Evolutionary conservation across 2,888 invertebrate species (phyloP).

Genomic region (Dinocampus coccinellae): DNA sequence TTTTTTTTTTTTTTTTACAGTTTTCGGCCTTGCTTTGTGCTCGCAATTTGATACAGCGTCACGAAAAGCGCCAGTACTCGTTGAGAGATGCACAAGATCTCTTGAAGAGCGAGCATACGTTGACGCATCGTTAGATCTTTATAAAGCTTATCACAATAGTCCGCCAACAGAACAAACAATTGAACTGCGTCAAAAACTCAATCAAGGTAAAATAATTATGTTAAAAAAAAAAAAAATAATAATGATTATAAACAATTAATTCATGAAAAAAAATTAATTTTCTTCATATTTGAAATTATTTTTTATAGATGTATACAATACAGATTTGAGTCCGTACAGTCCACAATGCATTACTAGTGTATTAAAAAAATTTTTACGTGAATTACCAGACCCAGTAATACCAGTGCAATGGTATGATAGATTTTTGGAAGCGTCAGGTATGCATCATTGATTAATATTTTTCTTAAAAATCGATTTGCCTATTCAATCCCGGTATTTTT

Average conservation of each 20-base stretch:
- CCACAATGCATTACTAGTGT: conserved; percentile 74
- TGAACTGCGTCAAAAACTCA: conserved; percentile 72
- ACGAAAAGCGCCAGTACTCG: conserved; percentile 74
- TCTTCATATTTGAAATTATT: conserved; percentile 10
- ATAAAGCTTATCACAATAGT: conserved; percentile 77
- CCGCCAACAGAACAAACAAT: conserved; percentile 74
- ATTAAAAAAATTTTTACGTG: conserved; percentile 80
- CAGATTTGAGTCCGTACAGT: conserved; percentile 71
- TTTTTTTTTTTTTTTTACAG: too few relatives aligned
- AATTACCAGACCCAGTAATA: conserved; percentile 82
- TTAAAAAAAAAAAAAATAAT: not conserved
- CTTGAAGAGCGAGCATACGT: conserved; percentile 74
- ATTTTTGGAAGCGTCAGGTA: conserved; percentile 75
- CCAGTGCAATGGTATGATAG: conserved; percentile 81
- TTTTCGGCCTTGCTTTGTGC: conserved; percentile 77
- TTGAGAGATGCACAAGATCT: conserved; percentile 74
- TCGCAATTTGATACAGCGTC: conserved; percentile 74
- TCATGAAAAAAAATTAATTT: not conserved
- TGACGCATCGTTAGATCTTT: conserved; percentile 73
- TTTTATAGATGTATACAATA: conserved; percentile 64
- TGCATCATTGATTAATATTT: conserved; percentile 43
- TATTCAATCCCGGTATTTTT: not conserved
- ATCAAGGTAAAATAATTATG: conserved; percentile 63
- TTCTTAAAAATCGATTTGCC: not conserved
- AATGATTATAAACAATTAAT: not conserved